Evolutionary conservation across 2,888 invertebrate species (phyloP).

Genomic region (Ecdyonurus torrentis): DNA sequence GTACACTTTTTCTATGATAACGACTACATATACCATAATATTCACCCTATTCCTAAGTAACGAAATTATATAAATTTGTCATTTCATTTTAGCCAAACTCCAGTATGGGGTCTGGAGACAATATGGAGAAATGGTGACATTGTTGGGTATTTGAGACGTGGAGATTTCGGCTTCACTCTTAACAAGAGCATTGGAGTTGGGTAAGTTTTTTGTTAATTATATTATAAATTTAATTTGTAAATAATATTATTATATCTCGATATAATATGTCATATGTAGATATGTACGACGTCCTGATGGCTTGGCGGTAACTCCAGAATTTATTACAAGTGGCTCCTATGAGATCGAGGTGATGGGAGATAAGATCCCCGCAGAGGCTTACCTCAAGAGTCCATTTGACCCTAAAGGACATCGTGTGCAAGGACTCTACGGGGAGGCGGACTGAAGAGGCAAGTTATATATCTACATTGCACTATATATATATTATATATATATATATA

Average conservation of each 20-base stretch:
- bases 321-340: conserved; percentile 51
- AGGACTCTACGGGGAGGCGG: conserved; percentile 37
- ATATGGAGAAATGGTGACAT: conserved; percentile 59
- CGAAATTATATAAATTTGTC: conserved; percentile 5
- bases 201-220: no score
- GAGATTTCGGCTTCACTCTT: conserved; percentile 52
- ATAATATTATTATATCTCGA: no score
- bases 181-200: conserved; percentile 43
- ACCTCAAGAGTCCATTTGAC: conserved; percentile 66
- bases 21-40: not conserved
- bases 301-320: conserved; percentile 43
- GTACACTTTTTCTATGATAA: not conserved
- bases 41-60: not conserved
- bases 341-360: conserved; percentile 67
- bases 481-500: no score
- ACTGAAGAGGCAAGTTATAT: no score
- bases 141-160: conserved; percentile 65
- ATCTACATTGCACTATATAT: no score
- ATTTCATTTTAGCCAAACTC: conserved; percentile 31
- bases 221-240: no score
- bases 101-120: conserved; percentile 74
- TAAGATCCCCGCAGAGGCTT: conserved; percentile 48
- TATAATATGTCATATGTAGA: no score
- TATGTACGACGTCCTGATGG: conserved; percentile 42
- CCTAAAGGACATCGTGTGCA: conserved; percentile 54